Percentiles rank a stretch among this genome's conserved stretches.
Evolutionary conservation across 2,797 vertebrate genomes (phyloP).

Genomic region (Rhodeus uyekii): DNA sequence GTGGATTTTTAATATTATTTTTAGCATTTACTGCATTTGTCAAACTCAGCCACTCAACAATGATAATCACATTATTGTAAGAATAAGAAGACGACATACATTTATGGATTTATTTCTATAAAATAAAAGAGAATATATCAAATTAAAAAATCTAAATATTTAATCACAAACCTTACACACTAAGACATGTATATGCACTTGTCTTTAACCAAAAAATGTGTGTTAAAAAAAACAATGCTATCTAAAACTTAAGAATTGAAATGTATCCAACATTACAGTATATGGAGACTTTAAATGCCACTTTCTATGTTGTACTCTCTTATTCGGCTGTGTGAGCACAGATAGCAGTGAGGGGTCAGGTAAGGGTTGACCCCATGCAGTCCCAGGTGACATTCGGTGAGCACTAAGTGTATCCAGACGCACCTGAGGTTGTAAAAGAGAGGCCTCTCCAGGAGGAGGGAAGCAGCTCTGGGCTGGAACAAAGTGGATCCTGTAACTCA

Average conservation of each 20-base stretch:
- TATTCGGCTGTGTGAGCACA: conserved; percentile 24
- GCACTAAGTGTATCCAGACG: conserved; percentile 59
- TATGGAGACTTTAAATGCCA: not conserved
- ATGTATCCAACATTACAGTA: not conserved
- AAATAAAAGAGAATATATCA: too few relatives aligned
- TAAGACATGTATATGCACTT: not conserved
- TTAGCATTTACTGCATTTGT: not conserved
- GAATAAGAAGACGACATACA: too few relatives aligned
- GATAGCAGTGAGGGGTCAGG: conserved; percentile 71
- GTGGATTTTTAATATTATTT: not conserved
- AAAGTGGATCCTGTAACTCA: conserved; percentile 44
- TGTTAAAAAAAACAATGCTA: not conserved
- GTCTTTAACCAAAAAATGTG: not conserved
- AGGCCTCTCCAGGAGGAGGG: conserved; percentile 33
- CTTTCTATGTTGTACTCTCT: not conserved
- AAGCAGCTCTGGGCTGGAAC: conserved; percentile 25
- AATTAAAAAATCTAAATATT: too few relatives aligned
- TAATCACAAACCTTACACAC: not conserved
- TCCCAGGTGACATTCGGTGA: conserved; percentile 67
- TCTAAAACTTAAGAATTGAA: not conserved
- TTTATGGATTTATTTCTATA: too few relatives aligned
- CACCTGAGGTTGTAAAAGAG: conserved; percentile 59
- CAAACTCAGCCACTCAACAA: not conserved
- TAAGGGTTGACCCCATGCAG: conserved; percentile 61
- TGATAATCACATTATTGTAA: not conserved